Conservation (phyloP, 2,888 invertebrate species). For the Tetragonisca angustula region DNA sequence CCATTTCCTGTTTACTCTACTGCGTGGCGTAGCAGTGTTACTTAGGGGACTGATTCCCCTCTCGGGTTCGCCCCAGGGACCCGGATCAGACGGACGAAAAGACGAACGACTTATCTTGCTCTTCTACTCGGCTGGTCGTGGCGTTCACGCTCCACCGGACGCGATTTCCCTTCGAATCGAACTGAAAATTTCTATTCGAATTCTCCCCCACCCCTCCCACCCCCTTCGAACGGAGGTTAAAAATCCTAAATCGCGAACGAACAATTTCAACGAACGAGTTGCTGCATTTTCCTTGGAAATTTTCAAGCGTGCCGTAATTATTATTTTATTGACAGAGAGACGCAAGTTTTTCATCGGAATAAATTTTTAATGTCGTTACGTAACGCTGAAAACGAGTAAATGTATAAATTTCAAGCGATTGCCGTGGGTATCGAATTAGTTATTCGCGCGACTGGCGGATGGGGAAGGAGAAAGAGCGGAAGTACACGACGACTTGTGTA, state of each 20-base stretch:
- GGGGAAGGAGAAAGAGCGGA: too few species aligned
- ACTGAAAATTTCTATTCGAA: neutral
- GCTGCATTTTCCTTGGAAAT: too few species aligned
- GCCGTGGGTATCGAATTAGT: too few species aligned
- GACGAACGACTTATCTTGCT: slow-evolving; percentile 63
- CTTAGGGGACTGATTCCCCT: slow-evolving; percentile 24
- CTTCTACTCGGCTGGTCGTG: slow-evolving; percentile 31
- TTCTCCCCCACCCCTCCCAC: too few species aligned
- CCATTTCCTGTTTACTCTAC: slow-evolving; percentile 39
- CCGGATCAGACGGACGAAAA: slow-evolving; percentile 40
- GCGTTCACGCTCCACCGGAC: slow-evolving; percentile 30
- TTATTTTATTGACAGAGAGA: too few species aligned
- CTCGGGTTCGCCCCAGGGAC: slow-evolving; percentile 38
- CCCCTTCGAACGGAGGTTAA: neutral
- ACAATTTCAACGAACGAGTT: neutral
- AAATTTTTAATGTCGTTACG: too few species aligned
- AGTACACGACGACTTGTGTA: too few species aligned
- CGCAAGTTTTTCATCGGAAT: too few species aligned
- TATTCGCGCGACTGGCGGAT: too few species aligned
- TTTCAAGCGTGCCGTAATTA: too few species aligned
- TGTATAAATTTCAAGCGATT: too few species aligned
- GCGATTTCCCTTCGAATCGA: slow-evolving; percentile 31
- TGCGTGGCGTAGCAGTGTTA: slow-evolving; percentile 16
- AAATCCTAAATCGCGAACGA: neutral
- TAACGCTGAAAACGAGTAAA: too few species aligned